phyloP scores from a whole-genome alignment of 2,113 vertebrate species.

The Tor tambroides region DNA sequence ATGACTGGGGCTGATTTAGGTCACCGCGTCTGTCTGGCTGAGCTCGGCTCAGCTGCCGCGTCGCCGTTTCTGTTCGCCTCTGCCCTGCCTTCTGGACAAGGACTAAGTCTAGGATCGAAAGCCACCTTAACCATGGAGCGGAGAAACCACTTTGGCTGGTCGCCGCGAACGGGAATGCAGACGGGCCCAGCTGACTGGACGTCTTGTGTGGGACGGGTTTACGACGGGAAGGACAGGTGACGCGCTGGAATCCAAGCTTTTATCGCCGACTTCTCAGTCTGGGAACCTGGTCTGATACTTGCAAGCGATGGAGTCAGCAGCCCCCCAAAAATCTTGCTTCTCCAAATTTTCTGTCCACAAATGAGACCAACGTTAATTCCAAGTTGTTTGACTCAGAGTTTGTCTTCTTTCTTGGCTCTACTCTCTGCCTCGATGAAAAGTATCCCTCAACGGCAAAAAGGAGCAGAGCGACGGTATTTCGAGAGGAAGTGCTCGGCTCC shows the following conservation, averaged over 20 bases:
- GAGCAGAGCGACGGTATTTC: background rate
- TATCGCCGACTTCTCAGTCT: background rate
- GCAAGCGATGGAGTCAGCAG: background rate
- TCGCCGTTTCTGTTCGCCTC: conserved; percentile 44
- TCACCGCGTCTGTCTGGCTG: conserved; percentile 75
- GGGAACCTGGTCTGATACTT: background rate
- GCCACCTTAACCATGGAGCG: background rate
- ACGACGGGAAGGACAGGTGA: background rate
- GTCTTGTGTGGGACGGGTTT: background rate
- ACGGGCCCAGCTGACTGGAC: conserved; percentile 29
- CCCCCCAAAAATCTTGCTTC: background rate
- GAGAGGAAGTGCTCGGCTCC: conserved; percentile 51
- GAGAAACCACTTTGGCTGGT: background rate
- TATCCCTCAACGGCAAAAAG: conserved; percentile 13
- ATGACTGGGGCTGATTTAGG: conserved; percentile 81
- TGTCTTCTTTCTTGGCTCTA: conserved; percentile 6
- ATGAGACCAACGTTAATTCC: conserved; percentile 48
- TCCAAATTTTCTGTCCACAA: conserved; percentile 15
- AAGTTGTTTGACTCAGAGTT: conserved; percentile 31
- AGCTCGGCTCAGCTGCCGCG: conserved; percentile 56
- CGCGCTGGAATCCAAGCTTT: background rate
- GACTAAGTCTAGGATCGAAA: conserved; percentile 39
- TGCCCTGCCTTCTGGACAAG: conserved; percentile 5
- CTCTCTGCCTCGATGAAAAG: conserved; percentile 31
- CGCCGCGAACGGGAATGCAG: background rate